Conservation (phyloP, 1,140 invertebrate species). For the Coenobita brevimanus region DNA sequence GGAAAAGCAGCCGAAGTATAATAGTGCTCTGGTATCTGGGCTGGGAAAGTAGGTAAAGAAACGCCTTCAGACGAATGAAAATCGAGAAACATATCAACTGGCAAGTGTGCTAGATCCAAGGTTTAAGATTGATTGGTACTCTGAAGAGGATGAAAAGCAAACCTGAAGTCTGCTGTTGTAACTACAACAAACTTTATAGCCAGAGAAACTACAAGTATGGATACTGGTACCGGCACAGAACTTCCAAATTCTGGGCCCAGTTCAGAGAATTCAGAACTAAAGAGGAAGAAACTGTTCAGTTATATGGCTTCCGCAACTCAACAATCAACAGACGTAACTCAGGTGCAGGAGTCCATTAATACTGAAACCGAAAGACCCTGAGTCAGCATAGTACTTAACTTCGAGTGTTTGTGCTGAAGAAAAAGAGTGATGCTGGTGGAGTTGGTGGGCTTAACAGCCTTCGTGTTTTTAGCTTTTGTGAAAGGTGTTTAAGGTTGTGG, state of each 20-base stretch:
- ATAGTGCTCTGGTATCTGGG: slow-evolving; percentile 26
- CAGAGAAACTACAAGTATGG: too few species aligned
- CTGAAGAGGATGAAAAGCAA: slow-evolving; percentile 8
- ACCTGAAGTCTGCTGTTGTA: not conserved
- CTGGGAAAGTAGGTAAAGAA: slow-evolving; percentile 23
- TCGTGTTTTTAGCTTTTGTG: too few species aligned
- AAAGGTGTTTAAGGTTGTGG: too few species aligned
- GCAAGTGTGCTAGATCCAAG: too few species aligned
- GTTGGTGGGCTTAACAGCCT: too few species aligned
- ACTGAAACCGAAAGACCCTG: too few species aligned
- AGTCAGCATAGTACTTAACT: not conserved
- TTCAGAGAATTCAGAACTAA: too few species aligned
- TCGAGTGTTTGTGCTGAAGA: too few species aligned
- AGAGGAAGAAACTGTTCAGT: slow-evolving; percentile 14
- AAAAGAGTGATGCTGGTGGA: too few species aligned
- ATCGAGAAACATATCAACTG: too few species aligned
- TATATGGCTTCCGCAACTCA: not conserved
- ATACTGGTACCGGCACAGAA: not conserved
- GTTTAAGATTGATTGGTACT: slow-evolving; percentile 13
- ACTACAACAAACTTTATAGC: not conserved
- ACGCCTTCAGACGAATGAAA: not conserved
- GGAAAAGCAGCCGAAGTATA: not conserved
- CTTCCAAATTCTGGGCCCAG: too few species aligned
- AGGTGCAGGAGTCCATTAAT: too few species aligned
- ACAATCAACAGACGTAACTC: not conserved